phyloP scores from a whole-genome alignment of 1,140 invertebrate genomes.

The Musca vetustissima region DNA sequence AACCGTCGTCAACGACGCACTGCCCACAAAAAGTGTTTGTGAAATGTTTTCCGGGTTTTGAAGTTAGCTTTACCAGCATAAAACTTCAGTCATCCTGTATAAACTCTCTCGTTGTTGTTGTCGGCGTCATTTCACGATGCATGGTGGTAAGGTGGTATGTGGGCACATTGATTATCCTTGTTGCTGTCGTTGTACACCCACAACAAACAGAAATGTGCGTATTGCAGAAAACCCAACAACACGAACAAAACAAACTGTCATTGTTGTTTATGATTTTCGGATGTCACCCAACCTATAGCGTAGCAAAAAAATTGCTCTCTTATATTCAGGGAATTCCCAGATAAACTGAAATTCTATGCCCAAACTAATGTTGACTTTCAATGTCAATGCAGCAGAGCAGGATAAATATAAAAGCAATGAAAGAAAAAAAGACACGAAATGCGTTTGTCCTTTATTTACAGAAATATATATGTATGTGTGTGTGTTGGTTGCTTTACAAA shows the following conservation, averaged over 20 bases:
- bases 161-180: no score
- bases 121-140: not conserved
- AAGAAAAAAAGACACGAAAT: not conserved
- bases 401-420: no score
- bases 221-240: not conserved
- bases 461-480: no score
- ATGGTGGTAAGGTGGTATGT: not conserved
- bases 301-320: not conserved
- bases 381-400: not conserved
- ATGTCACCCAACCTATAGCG: slow-evolving; percentile 34
- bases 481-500: not conserved
- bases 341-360: no score
- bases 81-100: no score
- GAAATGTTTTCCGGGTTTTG: slow-evolving; percentile 26
- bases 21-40: slow-evolving; percentile 28
- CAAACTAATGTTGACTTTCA: no score
- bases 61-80: slow-evolving; percentile 1
- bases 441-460: not conserved
- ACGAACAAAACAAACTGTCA: slow-evolving; percentile 24
- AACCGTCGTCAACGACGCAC: not conserved
- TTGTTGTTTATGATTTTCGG: slow-evolving; percentile 54
- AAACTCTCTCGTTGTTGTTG: not conserved
- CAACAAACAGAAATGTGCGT: slow-evolving; percentile 17
- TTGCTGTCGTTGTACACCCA: not conserved
- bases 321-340: not conserved